Conservation (phyloP, 2,888 invertebrate species). For the Sphecodes monilicornis region DNA sequence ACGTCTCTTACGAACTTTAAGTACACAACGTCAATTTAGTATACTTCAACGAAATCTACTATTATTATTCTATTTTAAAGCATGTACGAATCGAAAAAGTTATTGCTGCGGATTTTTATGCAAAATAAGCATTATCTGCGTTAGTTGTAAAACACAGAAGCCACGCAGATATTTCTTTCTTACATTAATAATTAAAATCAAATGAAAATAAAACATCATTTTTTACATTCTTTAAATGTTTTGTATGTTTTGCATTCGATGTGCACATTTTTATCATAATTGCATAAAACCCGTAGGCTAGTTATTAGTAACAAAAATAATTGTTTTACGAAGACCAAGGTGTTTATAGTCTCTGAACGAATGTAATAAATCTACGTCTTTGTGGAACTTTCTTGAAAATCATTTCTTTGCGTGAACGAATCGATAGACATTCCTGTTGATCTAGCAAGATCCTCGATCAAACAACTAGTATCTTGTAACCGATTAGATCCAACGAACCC, state of each 20-base stretch:
- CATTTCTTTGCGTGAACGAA: not conserved
- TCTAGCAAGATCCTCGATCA: not conserved
- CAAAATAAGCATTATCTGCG: not conserved
- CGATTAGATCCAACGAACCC: slow-evolving; percentile 16
- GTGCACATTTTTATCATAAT: not conserved
- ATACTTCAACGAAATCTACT: not conserved
- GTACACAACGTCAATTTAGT: not conserved
- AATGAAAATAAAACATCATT: not conserved
- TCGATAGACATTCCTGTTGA: not conserved
- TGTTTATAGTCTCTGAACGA: no score
- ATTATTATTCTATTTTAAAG: not conserved
- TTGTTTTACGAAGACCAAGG: not conserved
- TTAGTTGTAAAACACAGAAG: not conserved
- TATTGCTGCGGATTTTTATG: not conserved
- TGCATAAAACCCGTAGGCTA: not conserved
- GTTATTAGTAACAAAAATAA: not conserved
- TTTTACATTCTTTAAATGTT: not conserved
- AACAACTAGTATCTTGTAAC: not conserved
- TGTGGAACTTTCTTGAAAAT: not conserved
- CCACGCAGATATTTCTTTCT: not conserved
- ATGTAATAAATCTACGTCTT: no score
- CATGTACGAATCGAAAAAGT: not conserved
- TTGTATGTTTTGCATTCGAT: not conserved
- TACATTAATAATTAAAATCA: not conserved
- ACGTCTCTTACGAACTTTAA: not conserved